phyloP scores from a whole-genome alignment of 2,797 vertebrate genomes.

The Diplodus sargus region DNA sequence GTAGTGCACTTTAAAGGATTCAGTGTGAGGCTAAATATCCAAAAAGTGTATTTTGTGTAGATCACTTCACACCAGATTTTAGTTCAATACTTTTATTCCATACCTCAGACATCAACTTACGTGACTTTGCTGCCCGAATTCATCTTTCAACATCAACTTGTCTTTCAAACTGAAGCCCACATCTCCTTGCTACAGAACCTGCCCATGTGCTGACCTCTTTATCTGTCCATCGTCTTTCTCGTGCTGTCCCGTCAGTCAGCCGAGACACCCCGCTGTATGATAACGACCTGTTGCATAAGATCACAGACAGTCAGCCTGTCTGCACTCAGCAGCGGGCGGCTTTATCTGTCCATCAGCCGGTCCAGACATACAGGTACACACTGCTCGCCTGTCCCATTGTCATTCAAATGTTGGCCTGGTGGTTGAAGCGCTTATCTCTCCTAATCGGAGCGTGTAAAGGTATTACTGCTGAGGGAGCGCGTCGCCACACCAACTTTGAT shows the following conservation, averaged over 20 bases:
- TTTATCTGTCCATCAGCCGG: slow-evolving; percentile 58
- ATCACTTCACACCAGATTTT: background rate
- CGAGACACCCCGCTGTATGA: slow-evolving; percentile 21
- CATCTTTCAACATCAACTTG: background rate
- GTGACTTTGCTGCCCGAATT: background rate
- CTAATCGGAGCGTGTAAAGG: slow-evolving; percentile 71
- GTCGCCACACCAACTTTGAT: slow-evolving; percentile 66
- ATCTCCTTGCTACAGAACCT: background rate
- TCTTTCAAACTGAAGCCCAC: background rate
- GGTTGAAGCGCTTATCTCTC: slow-evolving; percentile 71
- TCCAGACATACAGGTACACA: slow-evolving; percentile 44
- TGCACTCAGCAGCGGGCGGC: slow-evolving; percentile 31
- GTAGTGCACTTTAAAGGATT: too few relatives aligned
- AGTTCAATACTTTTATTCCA: background rate
- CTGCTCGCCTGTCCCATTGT: slow-evolving; percentile 48
- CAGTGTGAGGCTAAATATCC: background rate
- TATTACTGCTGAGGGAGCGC: slow-evolving; percentile 65
- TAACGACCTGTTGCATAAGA: slow-evolving; percentile 59
- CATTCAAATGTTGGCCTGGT: slow-evolving; percentile 61
- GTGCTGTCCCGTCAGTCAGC: slow-evolving; percentile 31
- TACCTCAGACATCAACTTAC: background rate
- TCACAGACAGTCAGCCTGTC: slow-evolving; percentile 28
- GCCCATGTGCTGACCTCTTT: background rate
- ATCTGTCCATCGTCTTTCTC: slow-evolving; percentile 32
- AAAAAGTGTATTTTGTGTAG: background rate